Evolutionary conservation across 2,888 invertebrate genomes (phyloP), one percentile per base, ranked within the genome.

Genomic region (Serripes groenlandicus): DNA sequence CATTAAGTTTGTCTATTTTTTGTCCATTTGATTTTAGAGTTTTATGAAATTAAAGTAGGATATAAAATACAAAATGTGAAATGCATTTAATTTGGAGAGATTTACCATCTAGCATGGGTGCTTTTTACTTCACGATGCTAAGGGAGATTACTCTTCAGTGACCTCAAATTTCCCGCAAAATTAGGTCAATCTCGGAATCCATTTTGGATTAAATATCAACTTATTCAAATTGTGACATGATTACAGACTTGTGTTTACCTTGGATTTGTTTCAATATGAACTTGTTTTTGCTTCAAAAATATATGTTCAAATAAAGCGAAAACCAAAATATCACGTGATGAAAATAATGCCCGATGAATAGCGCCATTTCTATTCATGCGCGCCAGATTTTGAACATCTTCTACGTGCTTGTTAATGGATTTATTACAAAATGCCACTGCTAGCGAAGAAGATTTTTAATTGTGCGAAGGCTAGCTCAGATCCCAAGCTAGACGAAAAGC

Each of bases 301-400:
- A 56, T 21, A 32, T 28, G 23, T 21, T 30, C 21, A 21, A 23
- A n/a, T 7, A 28, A 71, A 58, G 32, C 23, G 7, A 15, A 72
- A 78, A 78, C 69, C 75, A 84, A 71, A 80, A 81, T 75, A 78
- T 81, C 81, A 78, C 78, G 81, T 81, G 81, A 84, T 74, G 77
- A 58, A 86, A 86, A 78, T 81, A n/a, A 83, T 78, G 83, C 78
- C n/a, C 73, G 76, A 77, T 70, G 79, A 68, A 70, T 69, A 68
- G 86, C 83, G 85, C 85, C 85, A 85, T 88, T 90, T 88, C 87
- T 85, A 85, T 85, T 86, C 77, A 83, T 93, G 92, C 93, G 92
- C 93, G 93, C 93, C 93, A 93, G 90, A 92, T 93, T 93, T 92
- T 90, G 90, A 92, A 92, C 91, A 90, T 78, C 71, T 86, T 83